Evolutionary conservation across 1,140 invertebrate species (phyloP).

Genomic region (Drosophila rufa): DNA sequence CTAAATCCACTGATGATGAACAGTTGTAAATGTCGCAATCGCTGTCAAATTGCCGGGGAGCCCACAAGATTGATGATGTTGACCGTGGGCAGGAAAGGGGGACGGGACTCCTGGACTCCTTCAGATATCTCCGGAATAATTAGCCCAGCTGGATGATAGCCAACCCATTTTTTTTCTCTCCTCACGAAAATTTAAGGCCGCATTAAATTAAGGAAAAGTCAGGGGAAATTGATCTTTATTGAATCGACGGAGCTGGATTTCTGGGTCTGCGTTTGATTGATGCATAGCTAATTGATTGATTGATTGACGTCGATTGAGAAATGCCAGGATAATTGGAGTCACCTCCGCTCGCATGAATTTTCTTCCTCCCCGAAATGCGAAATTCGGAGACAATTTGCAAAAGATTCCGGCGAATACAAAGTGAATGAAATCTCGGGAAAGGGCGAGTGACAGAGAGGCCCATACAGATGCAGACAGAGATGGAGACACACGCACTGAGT

Average conservation of each 20-base stretch:
- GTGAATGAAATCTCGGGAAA: slow-evolving; percentile 12
- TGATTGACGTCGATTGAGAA: slow-evolving; percentile 43
- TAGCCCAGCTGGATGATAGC: slow-evolving; percentile 45
- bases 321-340: slow-evolving; percentile 27
- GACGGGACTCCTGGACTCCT: neutral
- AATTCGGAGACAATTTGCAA: slow-evolving; percentile 16
- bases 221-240: slow-evolving; percentile 65
- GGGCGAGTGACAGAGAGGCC: neutral
- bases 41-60: slow-evolving; percentile 70
- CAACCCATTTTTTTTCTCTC: slow-evolving; percentile 8
- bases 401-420: neutral
- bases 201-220: slow-evolving; percentile 22
- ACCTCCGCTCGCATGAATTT: slow-evolving; percentile 17
- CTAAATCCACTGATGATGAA: slow-evolving; percentile 47
- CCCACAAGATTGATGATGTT: slow-evolving; percentile 70
- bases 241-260: slow-evolving; percentile 37
- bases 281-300: slow-evolving; percentile 60
- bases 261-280: slow-evolving; percentile 67
- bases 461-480: slow-evolving; percentile 10
- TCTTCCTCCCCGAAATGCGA: neutral
- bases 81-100: slow-evolving; percentile 5
- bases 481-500: slow-evolving; percentile 37
- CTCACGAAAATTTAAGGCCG: neutral
- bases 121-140: slow-evolving; percentile 25
- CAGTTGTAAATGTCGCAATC: slow-evolving; percentile 80